These are phyloP conservation scores for Agriopis aurantiaria DNA, from an alignment of 2,888 invertebrate genomes.

Conservation along the genomic window DNA sequence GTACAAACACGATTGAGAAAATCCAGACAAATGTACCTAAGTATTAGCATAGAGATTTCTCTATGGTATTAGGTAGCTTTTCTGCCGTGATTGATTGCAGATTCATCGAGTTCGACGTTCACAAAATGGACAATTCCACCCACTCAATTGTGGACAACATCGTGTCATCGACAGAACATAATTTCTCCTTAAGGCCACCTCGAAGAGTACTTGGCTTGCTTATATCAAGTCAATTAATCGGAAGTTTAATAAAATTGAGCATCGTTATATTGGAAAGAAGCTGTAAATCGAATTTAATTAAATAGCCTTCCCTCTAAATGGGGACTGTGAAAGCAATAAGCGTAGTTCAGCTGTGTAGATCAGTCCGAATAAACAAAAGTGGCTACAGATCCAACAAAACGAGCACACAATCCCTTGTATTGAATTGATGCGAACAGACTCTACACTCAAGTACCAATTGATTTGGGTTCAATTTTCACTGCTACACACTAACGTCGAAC, in stretches of 20 bases:
- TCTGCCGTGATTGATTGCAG: conserved; percentile 43
- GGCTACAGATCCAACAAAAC: conserved; percentile 40
- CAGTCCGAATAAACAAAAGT: conserved; percentile 43
- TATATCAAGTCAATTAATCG: conserved; percentile 19
- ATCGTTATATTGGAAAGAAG: conserved; percentile 19
- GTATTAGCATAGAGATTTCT: too few species aligned
- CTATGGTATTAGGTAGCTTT: conserved; percentile 35
- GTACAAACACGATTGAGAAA: conserved; percentile 31
- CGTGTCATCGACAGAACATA: conserved; percentile 34
- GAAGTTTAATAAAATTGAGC: conserved; percentile 21
- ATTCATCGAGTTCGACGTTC: conserved; percentile 38
- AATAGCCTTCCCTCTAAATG: conserved; percentile 28
- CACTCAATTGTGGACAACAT: conserved; percentile 20
- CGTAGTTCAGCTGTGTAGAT: conserved; percentile 38
- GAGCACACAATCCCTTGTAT: conserved; percentile 38
- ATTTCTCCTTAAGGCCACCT: conserved; percentile 24
- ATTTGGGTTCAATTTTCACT: conserved; percentile 19
- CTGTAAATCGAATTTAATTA: conserved; percentile 35
- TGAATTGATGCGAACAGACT: conserved; percentile 48
- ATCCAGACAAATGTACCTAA: conserved; percentile 35
- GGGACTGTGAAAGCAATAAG: conserved; percentile 42
- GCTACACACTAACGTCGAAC: neutral
- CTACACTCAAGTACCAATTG: conserved; percentile 42
- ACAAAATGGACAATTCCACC: conserved; percentile 39
- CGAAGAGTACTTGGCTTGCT: conserved; percentile 2